A percentile compares a stretch with the other conserved stretches of the same genome.
These are phyloP conservation scores for Athetis lepigone DNA, from an alignment of 2,888 invertebrate species.

Conservation along the genomic window DNA sequence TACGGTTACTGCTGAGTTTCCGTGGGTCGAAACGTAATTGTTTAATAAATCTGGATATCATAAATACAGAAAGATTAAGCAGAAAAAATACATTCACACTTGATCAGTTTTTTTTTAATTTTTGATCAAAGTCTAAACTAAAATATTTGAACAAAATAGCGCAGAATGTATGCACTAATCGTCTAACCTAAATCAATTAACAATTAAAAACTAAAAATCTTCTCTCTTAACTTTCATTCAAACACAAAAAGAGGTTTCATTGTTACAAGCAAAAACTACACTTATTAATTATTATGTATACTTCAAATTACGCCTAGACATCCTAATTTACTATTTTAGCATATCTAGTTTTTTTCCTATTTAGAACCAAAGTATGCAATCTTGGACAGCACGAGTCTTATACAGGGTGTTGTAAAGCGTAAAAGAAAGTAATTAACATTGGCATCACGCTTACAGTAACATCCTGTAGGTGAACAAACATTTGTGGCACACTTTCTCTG, in stretches of 20 bases:
- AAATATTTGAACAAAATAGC: too few species aligned
- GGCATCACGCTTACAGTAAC: conserved; percentile 50
- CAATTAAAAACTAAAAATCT: not conserved
- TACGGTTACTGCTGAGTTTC: too few species aligned
- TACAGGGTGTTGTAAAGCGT: conserved; percentile 43
- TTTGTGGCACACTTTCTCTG: conserved; percentile 59
- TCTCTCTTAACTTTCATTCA: not conserved
- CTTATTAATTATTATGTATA: too few species aligned
- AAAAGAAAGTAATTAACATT: conserved; percentile 63
- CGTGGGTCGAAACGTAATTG: too few species aligned
- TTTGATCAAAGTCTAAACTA: too few species aligned
- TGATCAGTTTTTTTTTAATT: too few species aligned
- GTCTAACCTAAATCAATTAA: not conserved
- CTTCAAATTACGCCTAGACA: not conserved
- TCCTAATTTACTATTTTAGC: not conserved
- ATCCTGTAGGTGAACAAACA: conserved; percentile 60
- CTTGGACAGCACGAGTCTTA: conserved; percentile 15
- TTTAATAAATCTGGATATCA: too few species aligned
- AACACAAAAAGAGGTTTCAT: not conserved
- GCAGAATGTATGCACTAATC: too few species aligned
- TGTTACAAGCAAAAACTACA: too few species aligned
- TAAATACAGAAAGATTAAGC: too few species aligned
- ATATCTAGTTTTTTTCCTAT: not conserved
- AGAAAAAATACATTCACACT: too few species aligned
- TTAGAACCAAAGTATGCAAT: conserved; percentile 24